Base-by-base conservation (phyloP, 2,797 vertebrate genomes). In the Triplophysa bombifrons region DNA sequence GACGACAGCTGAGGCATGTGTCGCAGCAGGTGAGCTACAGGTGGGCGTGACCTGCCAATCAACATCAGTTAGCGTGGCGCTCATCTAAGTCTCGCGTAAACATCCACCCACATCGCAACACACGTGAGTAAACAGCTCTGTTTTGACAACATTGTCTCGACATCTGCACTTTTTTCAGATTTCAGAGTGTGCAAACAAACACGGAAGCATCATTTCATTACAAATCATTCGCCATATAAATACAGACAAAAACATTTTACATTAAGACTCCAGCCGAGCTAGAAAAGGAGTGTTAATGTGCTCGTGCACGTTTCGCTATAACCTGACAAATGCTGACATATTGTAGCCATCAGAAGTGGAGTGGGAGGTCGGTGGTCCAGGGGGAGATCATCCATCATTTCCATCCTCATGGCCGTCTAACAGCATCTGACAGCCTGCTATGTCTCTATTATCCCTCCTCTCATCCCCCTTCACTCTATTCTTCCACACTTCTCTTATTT, bases 381-480 rank as follows among this genome's bases (percentile, higher is more conserved):
- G 17, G 70, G 70, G 77, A 80, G 69, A 56, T 73, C 77, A 80
- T 80, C 70, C 70, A 80, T 80, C 77, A 80, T 80, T 80, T 80
- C 77, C 77, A 80, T 80, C 77, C 77, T 72, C 61, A 80, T 66
- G 61, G 77, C 77, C 73, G 77, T 80, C 77, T 80, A 73, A 80
- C 77, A 73, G 70, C 77, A 80, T 80, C 70, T 80, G 77, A 80
- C 77, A 80, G 69, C n/a, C 77, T 1, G 51, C 76, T 79, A 69
- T 74, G 71, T 71, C 76, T 82, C 76, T 69, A 67, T 76, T 80
- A 68, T 61, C 66, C 72, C 22, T 58, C 72, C 63, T 81, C 70
- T 76, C 83, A 70, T 77, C 71, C 80, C 64, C 80, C 83, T 84
- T 86, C 72, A 80, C 88, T 61, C 82, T 87, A 81, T 83, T 86